These are phyloP conservation scores for Mustela nigripes DNA, from an alignment of 2,113 vertebrate species.

Conservation along the genomic window DNA sequence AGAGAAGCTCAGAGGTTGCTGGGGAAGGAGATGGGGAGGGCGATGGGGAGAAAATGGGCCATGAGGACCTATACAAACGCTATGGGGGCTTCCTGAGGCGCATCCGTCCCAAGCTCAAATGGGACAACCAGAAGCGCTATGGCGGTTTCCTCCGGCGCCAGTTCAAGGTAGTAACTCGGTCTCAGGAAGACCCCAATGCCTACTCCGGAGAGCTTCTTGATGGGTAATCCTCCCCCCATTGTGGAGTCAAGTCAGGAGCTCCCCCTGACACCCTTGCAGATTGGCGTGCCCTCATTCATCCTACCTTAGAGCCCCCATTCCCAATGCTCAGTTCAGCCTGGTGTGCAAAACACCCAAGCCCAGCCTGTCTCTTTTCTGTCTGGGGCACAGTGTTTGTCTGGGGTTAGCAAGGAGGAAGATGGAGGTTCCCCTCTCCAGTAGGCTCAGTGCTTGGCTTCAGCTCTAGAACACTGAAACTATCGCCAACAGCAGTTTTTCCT, in stretches of 20 bases:
- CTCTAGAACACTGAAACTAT: background rate
- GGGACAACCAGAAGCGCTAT: constrained; percentile 97
- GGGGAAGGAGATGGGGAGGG: constrained; percentile 76
- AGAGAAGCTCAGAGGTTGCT: constrained; percentile 86
- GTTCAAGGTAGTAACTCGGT: constrained; percentile 95
- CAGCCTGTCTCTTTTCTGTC: background rate
- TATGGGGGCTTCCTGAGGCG: constrained; percentile 98
- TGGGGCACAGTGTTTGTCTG: background rate
- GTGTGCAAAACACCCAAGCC: background rate
- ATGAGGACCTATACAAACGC: constrained; percentile 95
- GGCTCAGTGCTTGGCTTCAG: background rate
- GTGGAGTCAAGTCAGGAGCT: background rate
- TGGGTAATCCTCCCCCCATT: constrained; percentile 81
- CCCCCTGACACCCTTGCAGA: background rate
- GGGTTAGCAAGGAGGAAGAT: background rate
- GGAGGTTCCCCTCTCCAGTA: background rate
- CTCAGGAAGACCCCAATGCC: constrained; percentile 92
- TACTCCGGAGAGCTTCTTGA: constrained; percentile 88
- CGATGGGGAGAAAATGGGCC: constrained; percentile 80
- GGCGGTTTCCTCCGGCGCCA: constrained; percentile 96
- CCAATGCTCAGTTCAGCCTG: background rate
- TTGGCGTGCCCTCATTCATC: background rate
- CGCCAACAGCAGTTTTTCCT: background rate
- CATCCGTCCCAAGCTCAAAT: constrained; percentile 96
- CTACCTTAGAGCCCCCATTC: accelerated